phyloP scores from a whole-genome alignment of 1,140 invertebrate genomes.

The Eriocheir sinensis region DNA sequence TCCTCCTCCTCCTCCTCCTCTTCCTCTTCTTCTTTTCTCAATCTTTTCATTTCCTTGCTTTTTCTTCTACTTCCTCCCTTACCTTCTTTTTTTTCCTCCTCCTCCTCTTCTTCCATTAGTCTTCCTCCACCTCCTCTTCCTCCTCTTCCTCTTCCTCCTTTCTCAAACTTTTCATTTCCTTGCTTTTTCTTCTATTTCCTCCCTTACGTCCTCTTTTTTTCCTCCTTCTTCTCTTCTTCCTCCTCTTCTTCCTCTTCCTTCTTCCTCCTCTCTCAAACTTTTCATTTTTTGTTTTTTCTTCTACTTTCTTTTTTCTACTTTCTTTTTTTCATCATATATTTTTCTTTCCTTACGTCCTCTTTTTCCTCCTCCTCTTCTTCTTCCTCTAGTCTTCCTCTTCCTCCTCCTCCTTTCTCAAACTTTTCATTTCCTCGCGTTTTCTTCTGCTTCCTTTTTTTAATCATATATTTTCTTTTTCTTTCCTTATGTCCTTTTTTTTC shows the following conservation, averaged over 20 bases:
- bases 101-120: background rate
- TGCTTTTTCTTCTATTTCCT: background rate
- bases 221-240: too few relatives aligned
- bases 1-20: background rate
- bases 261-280: background rate
- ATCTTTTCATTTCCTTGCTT: background rate
- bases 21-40: background rate
- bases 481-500: too few relatives aligned
- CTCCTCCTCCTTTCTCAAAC: too few relatives aligned
- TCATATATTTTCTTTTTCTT: too few relatives aligned
- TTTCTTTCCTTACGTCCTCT: too few relatives aligned
- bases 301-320: too few relatives aligned
- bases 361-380: slow-evolving; percentile 2
- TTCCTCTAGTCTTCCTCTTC: background rate
- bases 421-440: too few relatives aligned
- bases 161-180: background rate
- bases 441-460: too few relatives aligned
- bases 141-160: too few relatives aligned
- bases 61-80: background rate
- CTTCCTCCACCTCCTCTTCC: background rate
- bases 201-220: background rate
- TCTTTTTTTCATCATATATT: too few relatives aligned
- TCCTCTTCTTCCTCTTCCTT: slow-evolving; percentile 6
- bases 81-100: background rate
- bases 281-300: background rate